A percentile compares a stretch with the other conserved stretches of the same genome.
Evolutionary conservation across 1,140 invertebrate genomes (phyloP).

Genomic region (Eubasilissa regina): DNA sequence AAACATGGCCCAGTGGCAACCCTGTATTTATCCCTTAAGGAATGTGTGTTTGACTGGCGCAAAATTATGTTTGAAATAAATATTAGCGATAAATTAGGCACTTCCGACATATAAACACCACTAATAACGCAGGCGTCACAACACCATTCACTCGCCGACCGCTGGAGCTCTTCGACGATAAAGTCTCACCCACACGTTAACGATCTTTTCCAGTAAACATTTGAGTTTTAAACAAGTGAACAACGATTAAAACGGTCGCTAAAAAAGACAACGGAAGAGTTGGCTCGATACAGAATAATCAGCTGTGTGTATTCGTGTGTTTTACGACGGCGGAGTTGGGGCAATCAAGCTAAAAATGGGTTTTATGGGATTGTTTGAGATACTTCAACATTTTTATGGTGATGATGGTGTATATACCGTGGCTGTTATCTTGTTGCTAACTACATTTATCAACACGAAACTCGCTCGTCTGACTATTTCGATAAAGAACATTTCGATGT

Average conservation of each 20-base stretch:
- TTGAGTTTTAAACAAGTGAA: conserved; percentile 11
- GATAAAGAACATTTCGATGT: too few species aligned
- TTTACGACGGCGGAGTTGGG: not conserved
- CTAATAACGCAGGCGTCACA: too few species aligned
- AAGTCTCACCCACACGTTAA: not conserved
- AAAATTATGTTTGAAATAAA: too few species aligned
- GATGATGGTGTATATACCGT: not conserved
- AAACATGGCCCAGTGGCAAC: too few species aligned
- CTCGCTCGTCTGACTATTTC: too few species aligned
- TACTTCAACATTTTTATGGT: not conserved
- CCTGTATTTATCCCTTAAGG: too few species aligned
- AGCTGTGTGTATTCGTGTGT: not conserved
- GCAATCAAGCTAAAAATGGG: conserved; percentile 4
- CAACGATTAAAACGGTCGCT: conserved; percentile 8
- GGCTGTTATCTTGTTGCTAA: conserved; percentile 1
- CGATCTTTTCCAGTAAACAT: conserved; percentile 18
- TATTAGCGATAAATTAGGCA: too few species aligned
- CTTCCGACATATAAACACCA: too few species aligned
- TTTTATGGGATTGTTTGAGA: not conserved
- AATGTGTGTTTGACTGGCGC: too few species aligned
- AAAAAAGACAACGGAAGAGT: conserved; percentile 9
- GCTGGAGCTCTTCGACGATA: not conserved
- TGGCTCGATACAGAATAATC: not conserved
- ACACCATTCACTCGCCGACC: not conserved
- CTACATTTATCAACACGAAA: too few species aligned